Evolutionary conservation across 1,140 invertebrate genomes (phyloP).

Genomic region (Drosophila setifemur): DNA sequence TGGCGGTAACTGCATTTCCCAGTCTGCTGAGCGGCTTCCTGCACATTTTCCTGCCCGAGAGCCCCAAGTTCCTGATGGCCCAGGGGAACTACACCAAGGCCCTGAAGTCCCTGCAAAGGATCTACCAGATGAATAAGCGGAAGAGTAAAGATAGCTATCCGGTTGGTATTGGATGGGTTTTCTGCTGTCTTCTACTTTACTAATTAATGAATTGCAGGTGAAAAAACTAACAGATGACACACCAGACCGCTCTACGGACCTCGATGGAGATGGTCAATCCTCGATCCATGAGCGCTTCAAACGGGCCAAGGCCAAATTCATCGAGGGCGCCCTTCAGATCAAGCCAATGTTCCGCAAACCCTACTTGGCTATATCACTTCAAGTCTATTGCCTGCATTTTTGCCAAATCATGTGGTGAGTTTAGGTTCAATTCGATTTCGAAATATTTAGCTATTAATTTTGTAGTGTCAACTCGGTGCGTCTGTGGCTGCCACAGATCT

Average conservation of each 20-base stretch:
- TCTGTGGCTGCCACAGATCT: slow-evolving; percentile 84
- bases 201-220: slow-evolving; percentile 8
- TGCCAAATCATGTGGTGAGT: slow-evolving; percentile 64
- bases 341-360: slow-evolving; percentile 59
- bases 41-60: slow-evolving; percentile 89
- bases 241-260: slow-evolving; percentile 21
- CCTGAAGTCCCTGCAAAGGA: slow-evolving; percentile 41
- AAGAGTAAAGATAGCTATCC: slow-evolving; percentile 85
- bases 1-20: slow-evolving; percentile 86
- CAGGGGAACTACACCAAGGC: slow-evolving; percentile 87
- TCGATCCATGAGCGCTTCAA: slow-evolving; percentile 4
- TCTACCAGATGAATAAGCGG: slow-evolving; percentile 84
- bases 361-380: slow-evolving; percentile 46
- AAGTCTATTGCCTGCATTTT: slow-evolving; percentile 60
- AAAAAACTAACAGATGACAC: slow-evolving; percentile 37
- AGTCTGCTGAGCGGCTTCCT: slow-evolving; percentile 85
- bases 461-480: slow-evolving; percentile 61
- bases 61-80: slow-evolving; percentile 91
- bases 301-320: slow-evolving; percentile 19
- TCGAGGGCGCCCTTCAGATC: slow-evolving; percentile 40
- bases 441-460: too few relatives aligned
- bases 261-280: neutral
- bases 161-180: slow-evolving; percentile 81
- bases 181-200: too few relatives aligned
- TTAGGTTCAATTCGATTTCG: too few relatives aligned